A percentile compares a stretch with the other conserved stretches of the same genome.
phyloP scores from a whole-genome alignment of 2,797 vertebrate genomes.

The Simalia tracyae region DNA sequence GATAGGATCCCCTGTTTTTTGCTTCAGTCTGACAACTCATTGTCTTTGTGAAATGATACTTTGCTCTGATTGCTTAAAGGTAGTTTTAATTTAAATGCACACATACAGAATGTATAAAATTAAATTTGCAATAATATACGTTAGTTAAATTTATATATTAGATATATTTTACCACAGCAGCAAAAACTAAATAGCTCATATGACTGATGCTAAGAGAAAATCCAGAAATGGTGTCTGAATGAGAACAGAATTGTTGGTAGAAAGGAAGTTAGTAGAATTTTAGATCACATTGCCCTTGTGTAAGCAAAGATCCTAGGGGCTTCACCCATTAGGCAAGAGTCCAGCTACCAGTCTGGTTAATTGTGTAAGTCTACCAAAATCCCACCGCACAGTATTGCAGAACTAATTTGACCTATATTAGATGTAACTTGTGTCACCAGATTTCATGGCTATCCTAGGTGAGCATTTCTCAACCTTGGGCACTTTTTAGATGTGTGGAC shows the following conservation, averaged over 20 bases:
- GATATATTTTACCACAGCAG: not conserved
- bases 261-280: not conserved
- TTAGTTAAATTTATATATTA: not conserved
- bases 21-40: not conserved
- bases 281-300: not conserved
- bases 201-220: not conserved
- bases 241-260: not conserved
- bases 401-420: not conserved
- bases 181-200: not conserved
- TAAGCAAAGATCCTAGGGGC: not conserved
- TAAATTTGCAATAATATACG: not conserved
- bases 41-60: not conserved
- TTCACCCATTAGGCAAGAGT: not conserved
- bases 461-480: not conserved
- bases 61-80: not conserved
- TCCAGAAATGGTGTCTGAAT: not conserved
- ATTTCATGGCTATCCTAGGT: not conserved
- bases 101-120: not conserved
- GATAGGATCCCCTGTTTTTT: not conserved
- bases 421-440: not conserved
- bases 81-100: not conserved
- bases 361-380: not conserved
- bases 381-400: not conserved
- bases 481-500: not conserved
- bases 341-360: not conserved